These are phyloP conservation scores for Lepidocyrtinus sp. DNA, from an alignment of 2,888 invertebrate genomes.

Conservation along the genomic window DNA sequence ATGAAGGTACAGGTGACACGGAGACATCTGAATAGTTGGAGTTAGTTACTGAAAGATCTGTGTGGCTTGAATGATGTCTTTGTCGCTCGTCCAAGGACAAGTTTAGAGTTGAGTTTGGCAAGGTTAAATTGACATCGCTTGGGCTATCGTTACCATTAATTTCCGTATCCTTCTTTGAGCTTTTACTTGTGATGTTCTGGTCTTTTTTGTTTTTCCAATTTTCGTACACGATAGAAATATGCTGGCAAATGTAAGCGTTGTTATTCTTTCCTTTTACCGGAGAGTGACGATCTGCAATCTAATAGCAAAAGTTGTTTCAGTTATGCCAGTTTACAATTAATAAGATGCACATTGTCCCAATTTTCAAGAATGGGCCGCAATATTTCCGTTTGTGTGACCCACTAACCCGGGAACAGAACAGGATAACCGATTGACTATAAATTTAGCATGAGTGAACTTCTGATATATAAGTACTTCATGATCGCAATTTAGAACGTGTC, in stretches of 20 bases:
- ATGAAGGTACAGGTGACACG: conserved; percentile 33
- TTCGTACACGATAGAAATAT: conserved; percentile 59
- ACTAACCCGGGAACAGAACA: no score
- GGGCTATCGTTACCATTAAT: background rate
- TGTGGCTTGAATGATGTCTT: conserved; percentile 30
- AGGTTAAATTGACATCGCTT: background rate
- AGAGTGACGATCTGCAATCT: conserved; percentile 69
- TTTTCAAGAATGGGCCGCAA: no score
- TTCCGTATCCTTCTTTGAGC: background rate
- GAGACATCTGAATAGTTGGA: conserved; percentile 21
- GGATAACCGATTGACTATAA: no score
- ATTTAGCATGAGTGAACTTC: no score
- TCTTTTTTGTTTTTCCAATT: conserved; percentile 4
- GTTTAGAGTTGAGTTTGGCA: background rate
- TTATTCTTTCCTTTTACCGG: conserved; percentile 64
- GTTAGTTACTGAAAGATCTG: conserved; percentile 29
- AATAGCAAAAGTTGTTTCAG: no score
- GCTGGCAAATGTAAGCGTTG: conserved; percentile 66
- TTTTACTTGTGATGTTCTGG: background rate
- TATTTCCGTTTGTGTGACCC: no score
- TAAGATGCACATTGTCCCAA: no score
- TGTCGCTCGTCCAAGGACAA: conserved; percentile 9
- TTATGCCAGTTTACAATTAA: no score
- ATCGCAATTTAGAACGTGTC: no score
- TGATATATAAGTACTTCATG: no score